These are phyloP conservation scores for Drosophila phalerata DNA, from an alignment of 2,888 invertebrate genomes.

Conservation along the genomic window DNA sequence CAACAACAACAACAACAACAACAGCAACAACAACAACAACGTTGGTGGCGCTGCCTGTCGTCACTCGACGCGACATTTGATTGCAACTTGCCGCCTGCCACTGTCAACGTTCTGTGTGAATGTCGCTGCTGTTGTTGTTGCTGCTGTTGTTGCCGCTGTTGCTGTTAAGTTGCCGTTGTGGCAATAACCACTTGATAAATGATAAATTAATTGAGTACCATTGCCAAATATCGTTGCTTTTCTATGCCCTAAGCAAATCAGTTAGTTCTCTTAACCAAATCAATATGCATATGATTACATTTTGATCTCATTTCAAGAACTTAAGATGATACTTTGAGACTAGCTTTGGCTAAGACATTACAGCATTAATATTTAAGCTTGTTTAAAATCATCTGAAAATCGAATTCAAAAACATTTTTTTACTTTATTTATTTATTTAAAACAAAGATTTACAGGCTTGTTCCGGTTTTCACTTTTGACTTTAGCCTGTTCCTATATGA, in stretches of 20 bases:
- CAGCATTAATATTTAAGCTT: background rate
- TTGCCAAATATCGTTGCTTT: slow-evolving; percentile 61
- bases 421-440: too few relatives aligned
- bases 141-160: slow-evolving; percentile 28
- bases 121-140: slow-evolving; percentile 16
- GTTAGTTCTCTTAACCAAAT: slow-evolving; percentile 25
- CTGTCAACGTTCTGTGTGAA: slow-evolving; percentile 22
- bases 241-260: slow-evolving; percentile 52
- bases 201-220: slow-evolving; percentile 77
- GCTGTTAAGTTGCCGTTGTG: slow-evolving; percentile 37
- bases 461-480: too few relatives aligned
- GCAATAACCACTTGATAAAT: slow-evolving; percentile 78
- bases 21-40: slow-evolving; percentile 36
- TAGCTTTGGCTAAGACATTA: background rate
- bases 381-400: too few relatives aligned
- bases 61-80: slow-evolving; percentile 69
- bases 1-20: slow-evolving; percentile 19
- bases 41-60: slow-evolving; percentile 63
- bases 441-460: too few relatives aligned
- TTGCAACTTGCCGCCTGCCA: slow-evolving; percentile 45
- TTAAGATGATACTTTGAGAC: background rate
- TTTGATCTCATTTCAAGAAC: background rate
- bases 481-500: too few relatives aligned
- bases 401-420: too few relatives aligned
- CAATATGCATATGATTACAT: slow-evolving; percentile 12